Evolutionary conservation across 2,113 vertebrate genomes (phyloP).

Genomic region (Thalassarche chlororhynchos): DNA sequence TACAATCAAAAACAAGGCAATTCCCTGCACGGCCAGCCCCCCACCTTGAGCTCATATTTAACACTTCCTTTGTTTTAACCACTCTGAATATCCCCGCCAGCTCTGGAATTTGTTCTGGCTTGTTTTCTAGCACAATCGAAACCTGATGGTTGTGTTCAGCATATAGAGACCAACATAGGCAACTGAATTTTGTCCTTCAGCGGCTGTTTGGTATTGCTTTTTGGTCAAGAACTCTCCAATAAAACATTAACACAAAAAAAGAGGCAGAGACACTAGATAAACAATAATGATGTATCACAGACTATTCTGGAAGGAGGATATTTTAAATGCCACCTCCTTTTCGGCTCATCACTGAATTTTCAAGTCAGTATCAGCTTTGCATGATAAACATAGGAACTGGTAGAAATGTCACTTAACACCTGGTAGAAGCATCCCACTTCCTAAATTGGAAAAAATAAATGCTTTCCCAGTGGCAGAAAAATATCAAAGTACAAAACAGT

Average conservation of each 20-base stretch:
- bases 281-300: not conserved
- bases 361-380: not conserved
- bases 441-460: not conserved
- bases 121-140: conserved; percentile 39
- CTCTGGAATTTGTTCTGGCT: conserved; percentile 49
- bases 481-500: not conserved
- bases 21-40: not conserved
- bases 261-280: not conserved
- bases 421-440: not conserved
- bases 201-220: not conserved
- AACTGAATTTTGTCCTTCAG: not conserved
- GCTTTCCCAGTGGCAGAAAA: not conserved
- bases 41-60: conserved; percentile 6
- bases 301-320: not conserved
- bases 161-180: not conserved
- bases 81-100: not conserved
- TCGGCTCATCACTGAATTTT: not conserved
- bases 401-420: not conserved
- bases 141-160: conserved; percentile 8
- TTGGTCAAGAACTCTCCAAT: not conserved
- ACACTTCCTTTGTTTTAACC: conserved; percentile 31
- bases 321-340: not conserved
- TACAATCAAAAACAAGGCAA: not conserved
- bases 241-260: not conserved
- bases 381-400: not conserved